phyloP scores from a whole-genome alignment of 2,888 invertebrate genomes.

The Xylophagus ater region DNA sequence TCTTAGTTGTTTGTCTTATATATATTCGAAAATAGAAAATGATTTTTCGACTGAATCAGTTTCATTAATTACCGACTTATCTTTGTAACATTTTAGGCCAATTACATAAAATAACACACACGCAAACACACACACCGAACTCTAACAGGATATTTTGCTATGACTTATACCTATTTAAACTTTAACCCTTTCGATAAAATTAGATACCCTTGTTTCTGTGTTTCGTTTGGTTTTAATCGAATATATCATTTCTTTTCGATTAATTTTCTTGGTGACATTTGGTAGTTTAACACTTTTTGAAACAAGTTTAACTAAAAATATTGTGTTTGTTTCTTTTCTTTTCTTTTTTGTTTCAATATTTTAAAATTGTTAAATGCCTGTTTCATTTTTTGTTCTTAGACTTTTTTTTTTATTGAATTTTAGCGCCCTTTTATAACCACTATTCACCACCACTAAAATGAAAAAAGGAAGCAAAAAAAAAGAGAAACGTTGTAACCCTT shows the following conservation, averaged over 20 bases:
- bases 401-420: too few relatives aligned
- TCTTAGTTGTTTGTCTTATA: constrained; percentile 13
- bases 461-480: too few relatives aligned
- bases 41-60: constrained; percentile 3
- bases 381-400: constrained; percentile 8
- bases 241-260: constrained; percentile 42
- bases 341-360: not conserved
- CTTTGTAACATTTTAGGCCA: not conserved
- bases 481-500: constrained; percentile 15
- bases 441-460: too few relatives aligned
- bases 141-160: not conserved
- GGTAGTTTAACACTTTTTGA: constrained; percentile 19
- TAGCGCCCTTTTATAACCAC: too few relatives aligned
- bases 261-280: constrained; percentile 40
- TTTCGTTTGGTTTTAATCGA: too few relatives aligned
- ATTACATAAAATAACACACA: not conserved
- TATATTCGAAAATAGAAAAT: too few relatives aligned
- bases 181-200: constrained; percentile 13
- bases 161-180: not conserved
- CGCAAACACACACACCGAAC: not conserved
- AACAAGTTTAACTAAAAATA: constrained; percentile 18
- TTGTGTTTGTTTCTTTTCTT: too few relatives aligned
- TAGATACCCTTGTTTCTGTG: too few relatives aligned
- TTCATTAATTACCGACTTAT: constrained; percentile 18
- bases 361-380: constrained; percentile 5